phyloP scores from a whole-genome alignment of 2,888 invertebrate species.

The Frankliniella fusca region DNA sequence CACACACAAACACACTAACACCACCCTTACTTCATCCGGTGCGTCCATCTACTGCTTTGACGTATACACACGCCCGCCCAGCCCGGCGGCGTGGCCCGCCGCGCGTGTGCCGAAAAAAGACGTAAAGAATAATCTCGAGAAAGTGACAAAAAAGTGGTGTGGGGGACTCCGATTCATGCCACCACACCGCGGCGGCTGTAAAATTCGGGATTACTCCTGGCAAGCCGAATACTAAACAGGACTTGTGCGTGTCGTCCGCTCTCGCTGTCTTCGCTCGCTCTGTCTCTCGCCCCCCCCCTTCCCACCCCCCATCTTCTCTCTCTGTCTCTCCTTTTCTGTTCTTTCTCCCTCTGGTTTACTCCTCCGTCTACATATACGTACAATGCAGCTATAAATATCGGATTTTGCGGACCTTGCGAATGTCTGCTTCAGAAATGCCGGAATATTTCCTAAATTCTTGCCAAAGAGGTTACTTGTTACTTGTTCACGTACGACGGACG shows the following conservation, averaged over 20 bases:
- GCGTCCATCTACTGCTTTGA: background rate
- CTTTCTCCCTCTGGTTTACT: too few species aligned
- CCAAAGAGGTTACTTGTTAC: too few species aligned
- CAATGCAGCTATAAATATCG: too few species aligned
- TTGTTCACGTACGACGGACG: too few species aligned
- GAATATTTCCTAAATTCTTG: background rate
- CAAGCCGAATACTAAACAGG: slow-evolving; percentile 14
- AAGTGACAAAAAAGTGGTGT: slow-evolving; percentile 11
- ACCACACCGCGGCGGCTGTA: background rate
- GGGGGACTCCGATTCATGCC: background rate
- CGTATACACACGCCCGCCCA: background rate
- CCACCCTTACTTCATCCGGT: too few species aligned
- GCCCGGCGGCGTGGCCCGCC: background rate
- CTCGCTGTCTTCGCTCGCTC: background rate
- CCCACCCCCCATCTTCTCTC: too few species aligned
- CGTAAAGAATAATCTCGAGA: slow-evolving; percentile 8
- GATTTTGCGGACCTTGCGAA: too few species aligned
- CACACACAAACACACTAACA: too few species aligned
- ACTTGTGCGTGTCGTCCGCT: background rate
- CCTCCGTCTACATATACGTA: too few species aligned
- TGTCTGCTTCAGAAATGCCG: too few species aligned
- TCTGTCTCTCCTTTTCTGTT: too few species aligned
- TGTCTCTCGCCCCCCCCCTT: too few species aligned
- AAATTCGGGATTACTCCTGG: slow-evolving; percentile 4
- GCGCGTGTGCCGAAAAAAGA: background rate